A percentile compares a stretch with the other conserved stretches of the same genome.
Evolutionary conservation across 92 coral and sea anemone species (phyloP).

Genomic region (Porites divaricata): DNA sequence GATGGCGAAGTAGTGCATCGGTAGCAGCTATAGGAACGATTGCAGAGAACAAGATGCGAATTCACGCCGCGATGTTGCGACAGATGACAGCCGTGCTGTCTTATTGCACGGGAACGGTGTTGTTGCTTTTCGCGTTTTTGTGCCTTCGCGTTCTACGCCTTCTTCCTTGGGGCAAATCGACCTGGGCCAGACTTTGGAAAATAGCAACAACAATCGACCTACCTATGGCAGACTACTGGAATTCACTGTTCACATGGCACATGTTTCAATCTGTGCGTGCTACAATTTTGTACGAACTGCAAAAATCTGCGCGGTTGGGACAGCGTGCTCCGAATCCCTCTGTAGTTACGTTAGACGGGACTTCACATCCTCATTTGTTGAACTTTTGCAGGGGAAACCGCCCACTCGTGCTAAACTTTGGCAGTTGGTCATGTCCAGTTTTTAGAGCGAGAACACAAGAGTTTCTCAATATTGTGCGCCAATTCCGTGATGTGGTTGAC

Average conservation of each 20-base stretch:
- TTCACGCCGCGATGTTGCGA: constrained; percentile 19
- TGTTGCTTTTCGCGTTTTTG: constrained; percentile 31
- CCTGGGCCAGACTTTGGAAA: constrained; percentile 33
- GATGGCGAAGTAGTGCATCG: neutral
- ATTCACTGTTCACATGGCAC: constrained; percentile 77
- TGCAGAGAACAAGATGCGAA: neutral
- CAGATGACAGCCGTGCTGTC: constrained; percentile 18
- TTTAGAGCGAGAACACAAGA: constrained; percentile 88
- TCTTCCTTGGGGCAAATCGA: constrained; percentile 47
- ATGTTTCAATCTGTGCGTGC: constrained; percentile 70
- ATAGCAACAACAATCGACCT: constrained; percentile 46
- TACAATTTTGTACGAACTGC: constrained; percentile 59
- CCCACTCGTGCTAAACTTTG: constrained; percentile 92
- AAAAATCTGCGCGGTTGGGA: constrained; percentile 68
- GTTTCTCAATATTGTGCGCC: constrained; percentile 75
- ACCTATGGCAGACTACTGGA: constrained; percentile 79
- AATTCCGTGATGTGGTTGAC: constrained; percentile 78
- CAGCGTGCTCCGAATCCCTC: constrained; percentile 76
- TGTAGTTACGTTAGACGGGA: constrained; percentile 76
- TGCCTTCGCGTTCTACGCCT: constrained; percentile 29
- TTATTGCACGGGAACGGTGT: constrained; percentile 29
- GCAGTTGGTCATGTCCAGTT: constrained; percentile 97
- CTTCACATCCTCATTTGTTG: constrained; percentile 60
- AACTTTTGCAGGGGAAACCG: constrained; percentile 79
- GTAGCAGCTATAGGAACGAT: neutral